phyloP scores from a whole-genome alignment of 2,797 vertebrate species.

The Mus minutoides region DNA sequence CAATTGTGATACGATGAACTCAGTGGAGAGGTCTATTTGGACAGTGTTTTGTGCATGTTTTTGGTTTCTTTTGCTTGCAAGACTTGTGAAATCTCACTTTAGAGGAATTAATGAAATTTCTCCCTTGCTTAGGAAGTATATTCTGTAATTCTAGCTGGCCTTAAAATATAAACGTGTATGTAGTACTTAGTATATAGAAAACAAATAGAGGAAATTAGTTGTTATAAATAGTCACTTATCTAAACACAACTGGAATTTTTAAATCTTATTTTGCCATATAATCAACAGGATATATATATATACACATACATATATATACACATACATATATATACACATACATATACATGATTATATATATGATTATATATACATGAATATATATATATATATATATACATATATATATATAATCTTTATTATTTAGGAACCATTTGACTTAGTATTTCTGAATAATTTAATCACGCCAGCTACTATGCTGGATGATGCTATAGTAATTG shows the following conservation, averaged over 20 bases:
- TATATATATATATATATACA: no score
- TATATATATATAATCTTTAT: not conserved
- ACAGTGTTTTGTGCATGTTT: not conserved
- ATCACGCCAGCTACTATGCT: not conserved
- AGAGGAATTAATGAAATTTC: slow-evolving; percentile 29
- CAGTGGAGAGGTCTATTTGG: not conserved
- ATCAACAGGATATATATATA: not conserved
- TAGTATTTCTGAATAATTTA: slow-evolving; percentile 38
- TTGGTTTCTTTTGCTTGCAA: slow-evolving; percentile 10
- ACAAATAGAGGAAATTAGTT: slow-evolving; percentile 34
- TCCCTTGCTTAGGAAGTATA: not conserved
- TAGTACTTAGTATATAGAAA: slow-evolving; percentile 19
- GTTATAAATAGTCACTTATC: slow-evolving; percentile 1
- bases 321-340: no score
- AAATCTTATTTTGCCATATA: slow-evolving; percentile 18
- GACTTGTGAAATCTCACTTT: not conserved
- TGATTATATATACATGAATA: no score
- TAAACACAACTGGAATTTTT: not conserved
- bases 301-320: no score
- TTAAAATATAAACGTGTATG: not conserved
- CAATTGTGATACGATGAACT: not conserved
- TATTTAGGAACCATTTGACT: slow-evolving; percentile 50
- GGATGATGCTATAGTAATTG: not conserved
- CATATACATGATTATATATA: no score
- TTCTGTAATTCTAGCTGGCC: not conserved